phyloP scores from a whole-genome alignment of 2,113 vertebrate species.

The Hyperoodon ampullatus region DNA sequence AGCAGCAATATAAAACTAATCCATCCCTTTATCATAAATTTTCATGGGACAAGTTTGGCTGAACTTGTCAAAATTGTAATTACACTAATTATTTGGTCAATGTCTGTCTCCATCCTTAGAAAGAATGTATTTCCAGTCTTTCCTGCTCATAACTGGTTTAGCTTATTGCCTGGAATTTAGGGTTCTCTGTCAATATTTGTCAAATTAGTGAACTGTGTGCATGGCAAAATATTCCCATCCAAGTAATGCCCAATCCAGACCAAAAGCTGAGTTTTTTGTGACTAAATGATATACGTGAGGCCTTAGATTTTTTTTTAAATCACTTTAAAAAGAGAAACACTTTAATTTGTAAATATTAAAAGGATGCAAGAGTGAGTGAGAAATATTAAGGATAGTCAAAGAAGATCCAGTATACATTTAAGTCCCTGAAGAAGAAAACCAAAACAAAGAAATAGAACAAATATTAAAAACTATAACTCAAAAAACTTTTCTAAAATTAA shows the following conservation, averaged over 20 bases:
- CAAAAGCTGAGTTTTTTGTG: not conserved
- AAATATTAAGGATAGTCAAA: not conserved
- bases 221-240: not conserved
- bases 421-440: not conserved
- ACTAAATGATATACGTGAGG: not conserved
- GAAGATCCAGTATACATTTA: not conserved
- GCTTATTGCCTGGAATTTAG: not conserved
- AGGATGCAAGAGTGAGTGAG: not conserved
- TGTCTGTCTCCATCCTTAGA: constrained; percentile 10
- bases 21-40: constrained; percentile 28
- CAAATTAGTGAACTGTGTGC: not conserved
- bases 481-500: not conserved
- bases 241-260: not conserved
- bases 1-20: not conserved
- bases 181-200: not conserved
- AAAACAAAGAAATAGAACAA: not conserved
- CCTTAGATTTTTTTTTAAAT: not conserved
- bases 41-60: not conserved
- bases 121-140: not conserved
- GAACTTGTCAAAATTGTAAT: constrained; percentile 37
- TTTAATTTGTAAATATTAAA: constrained; percentile 1
- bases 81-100: constrained; percentile 29
- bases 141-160: not conserved
- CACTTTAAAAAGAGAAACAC: not conserved
- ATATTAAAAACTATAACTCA: not conserved